A percentile compares a stretch with the other conserved stretches of the same genome.
Conservation (phyloP, 2,888 invertebrate species). For the Aporophyla nigra region DNA sequence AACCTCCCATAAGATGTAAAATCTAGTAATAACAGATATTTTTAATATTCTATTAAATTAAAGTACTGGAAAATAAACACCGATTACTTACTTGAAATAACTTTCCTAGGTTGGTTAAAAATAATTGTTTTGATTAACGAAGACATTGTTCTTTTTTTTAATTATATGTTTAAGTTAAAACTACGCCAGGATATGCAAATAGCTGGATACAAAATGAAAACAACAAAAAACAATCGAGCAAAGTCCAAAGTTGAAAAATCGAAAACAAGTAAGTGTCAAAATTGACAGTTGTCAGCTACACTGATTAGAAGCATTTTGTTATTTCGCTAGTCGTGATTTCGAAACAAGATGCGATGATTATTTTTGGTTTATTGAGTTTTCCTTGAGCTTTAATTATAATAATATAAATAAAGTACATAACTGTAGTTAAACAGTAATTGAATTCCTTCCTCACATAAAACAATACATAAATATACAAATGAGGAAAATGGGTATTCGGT, state of each 20-base stretch:
- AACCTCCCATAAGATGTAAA: no score
- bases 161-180: slow-evolving; percentile 7
- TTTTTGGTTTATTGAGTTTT: not conserved
- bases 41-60: not conserved
- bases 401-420: not conserved
- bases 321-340: not conserved
- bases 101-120: slow-evolving; percentile 66
- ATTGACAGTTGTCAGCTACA: slow-evolving; percentile 5
- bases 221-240: slow-evolving; percentile 39
- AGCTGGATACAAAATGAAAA: slow-evolving; percentile 19
- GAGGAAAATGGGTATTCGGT: not conserved
- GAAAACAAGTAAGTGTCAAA: slow-evolving; percentile 41
- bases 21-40: not conserved
- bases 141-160: slow-evolving; percentile 59
- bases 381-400: not conserved
- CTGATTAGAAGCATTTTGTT: slow-evolving; percentile 26
- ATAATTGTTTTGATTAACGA: slow-evolving; percentile 70
- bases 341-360: not conserved
- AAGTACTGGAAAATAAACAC: not conserved
- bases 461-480: not conserved
- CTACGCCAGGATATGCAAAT: not conserved
- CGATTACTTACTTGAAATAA: slow-evolving; percentile 69
- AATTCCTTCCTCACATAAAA: not conserved
- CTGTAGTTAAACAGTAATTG: not conserved
- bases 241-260: slow-evolving; percentile 54